Evolutionary conservation across 2,113 vertebrate genomes (phyloP), one percentile per base, ranked within the genome.

Genomic region (Promerops cafer): DNA sequence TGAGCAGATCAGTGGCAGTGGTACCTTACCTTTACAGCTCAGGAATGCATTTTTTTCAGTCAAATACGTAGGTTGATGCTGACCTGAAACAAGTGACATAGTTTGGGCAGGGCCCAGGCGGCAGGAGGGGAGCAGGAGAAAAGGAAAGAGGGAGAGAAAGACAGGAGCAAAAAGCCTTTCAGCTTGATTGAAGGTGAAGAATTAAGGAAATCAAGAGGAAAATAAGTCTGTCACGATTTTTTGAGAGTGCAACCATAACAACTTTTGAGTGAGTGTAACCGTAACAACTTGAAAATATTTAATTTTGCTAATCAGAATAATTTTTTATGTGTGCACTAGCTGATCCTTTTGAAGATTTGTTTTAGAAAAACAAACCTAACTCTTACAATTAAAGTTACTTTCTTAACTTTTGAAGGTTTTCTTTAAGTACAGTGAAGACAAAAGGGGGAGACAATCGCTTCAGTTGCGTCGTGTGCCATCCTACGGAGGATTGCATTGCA

Each of bases 401-500:
- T 59, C 61, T 92, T 81, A 50, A 65, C 59, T 91, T 75, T 84
- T 93, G 33, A 84, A 99, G 99, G 89, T 99, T 99, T 97, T 96
- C 79, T 56, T 90, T 99, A 44, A 98, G 97, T 78, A 76, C 97
- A 84, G 31, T n/a, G 61, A 98, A 97, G 81, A 98, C 96, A 87
- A 99, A 99, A 61, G 95, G 98, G 23, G 90, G 97, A 40, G 98
- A 92, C 90, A 99, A 99, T 90, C 83, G 57, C 3, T 99, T 99
- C 77, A 99, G 97, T 0, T 99, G 99, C 8, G 39, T 99, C 1
- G 76, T 97, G 12, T 99, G 99, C 90, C 99, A 99, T 94, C 99
- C 99, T 4, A 98, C 95, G 3, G 98, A 99, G 42, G 99, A 99
- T 56, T 99, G 99, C 95, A 99, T 99, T 9, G 99, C 99, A 42